Evolutionary conservation across 2,113 vertebrate species (phyloP).

Genomic region (Orientallactaga bullata): DNA sequence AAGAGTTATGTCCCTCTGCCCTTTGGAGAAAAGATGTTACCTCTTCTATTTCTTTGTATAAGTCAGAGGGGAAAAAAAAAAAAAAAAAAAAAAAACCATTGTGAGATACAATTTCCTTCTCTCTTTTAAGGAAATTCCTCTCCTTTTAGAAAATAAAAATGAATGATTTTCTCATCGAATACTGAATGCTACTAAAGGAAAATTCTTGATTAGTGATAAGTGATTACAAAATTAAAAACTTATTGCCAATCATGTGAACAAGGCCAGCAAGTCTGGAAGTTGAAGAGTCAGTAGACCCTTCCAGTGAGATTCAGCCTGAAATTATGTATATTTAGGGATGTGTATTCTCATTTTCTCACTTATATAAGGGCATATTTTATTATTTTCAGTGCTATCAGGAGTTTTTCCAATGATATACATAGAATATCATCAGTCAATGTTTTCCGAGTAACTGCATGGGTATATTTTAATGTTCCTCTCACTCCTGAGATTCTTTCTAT

Average conservation of each 20-base stretch:
- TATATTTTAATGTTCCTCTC: constrained; percentile 24
- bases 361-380: constrained; percentile 7
- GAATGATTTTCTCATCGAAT: background rate
- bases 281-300: background rate
- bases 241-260: background rate
- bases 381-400: constrained; percentile 38
- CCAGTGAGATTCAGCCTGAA: background rate
- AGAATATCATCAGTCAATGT: constrained; percentile 45
- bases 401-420: background rate
- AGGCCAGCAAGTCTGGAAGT: background rate
- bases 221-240: constrained; percentile 19
- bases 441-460: constrained; percentile 53
- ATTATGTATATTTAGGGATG: background rate
- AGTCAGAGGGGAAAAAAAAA: background rate
- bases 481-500: constrained; percentile 27
- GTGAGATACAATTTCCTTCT: background rate
- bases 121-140: background rate
- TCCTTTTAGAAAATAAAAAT: background rate
- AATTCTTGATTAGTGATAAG: background rate
- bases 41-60: background rate
- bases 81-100: background rate
- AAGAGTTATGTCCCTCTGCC: no score
- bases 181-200: background rate
- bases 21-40: no score
- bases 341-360: constrained; percentile 44